Conservation (phyloP, 2,888 invertebrate genomes). For the Osmoderma eremita region DNA sequence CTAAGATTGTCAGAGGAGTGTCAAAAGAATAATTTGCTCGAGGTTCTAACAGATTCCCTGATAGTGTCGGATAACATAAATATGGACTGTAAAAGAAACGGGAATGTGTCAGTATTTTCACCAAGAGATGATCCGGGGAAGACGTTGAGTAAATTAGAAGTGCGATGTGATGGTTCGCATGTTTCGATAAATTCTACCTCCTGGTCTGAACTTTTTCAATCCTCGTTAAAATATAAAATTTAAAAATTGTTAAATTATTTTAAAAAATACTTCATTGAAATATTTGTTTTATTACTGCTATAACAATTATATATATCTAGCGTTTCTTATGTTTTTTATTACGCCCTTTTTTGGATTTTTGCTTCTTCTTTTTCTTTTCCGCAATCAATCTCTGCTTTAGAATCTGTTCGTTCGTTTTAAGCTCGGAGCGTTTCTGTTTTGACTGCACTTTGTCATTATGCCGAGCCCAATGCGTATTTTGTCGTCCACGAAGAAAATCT, state of each 20-base stretch:
- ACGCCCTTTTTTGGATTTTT: constrained; percentile 65
- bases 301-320: constrained; percentile 11
- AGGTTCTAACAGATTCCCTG: constrained; percentile 46
- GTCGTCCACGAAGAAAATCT: constrained; percentile 58
- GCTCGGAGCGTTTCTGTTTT: constrained; percentile 70
- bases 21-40: constrained; percentile 52
- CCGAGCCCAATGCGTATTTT: constrained; percentile 80
- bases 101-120: constrained; percentile 43
- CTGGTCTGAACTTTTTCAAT: constrained; percentile 55
- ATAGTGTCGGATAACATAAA: constrained; percentile 47
- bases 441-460: constrained; percentile 79
- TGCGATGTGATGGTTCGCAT: constrained; percentile 50
- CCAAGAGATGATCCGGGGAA: constrained; percentile 43
- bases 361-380: constrained; percentile 70
- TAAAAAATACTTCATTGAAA: constrained; percentile 32
- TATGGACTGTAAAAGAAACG: constrained; percentile 41
- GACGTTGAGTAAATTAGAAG: constrained; percentile 22
- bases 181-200: constrained; percentile 52
- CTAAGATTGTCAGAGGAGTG: constrained; percentile 56
- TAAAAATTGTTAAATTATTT: background rate
- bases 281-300: background rate
- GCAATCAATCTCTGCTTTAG: constrained; percentile 76
- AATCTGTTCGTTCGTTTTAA: constrained; percentile 80
- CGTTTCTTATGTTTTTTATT: constrained; percentile 59
- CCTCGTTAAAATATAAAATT: constrained; percentile 46